phyloP scores from a whole-genome alignment of 92 coral and sea anemone genomes.

The Epizoanthus rinbou region DNA sequence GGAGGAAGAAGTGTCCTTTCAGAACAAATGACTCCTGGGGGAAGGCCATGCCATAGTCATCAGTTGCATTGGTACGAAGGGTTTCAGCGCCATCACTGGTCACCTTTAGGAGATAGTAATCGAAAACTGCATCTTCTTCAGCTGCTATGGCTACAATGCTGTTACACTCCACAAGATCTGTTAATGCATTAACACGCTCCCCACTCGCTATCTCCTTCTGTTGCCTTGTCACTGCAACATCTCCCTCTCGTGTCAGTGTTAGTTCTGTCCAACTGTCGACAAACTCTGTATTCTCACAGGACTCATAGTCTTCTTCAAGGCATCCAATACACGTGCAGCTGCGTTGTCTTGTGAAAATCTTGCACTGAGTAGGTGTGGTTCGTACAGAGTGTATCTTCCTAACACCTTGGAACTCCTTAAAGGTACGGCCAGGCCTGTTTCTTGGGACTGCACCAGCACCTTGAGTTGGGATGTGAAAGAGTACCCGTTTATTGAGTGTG shows the following conservation, averaged over 20 bases:
- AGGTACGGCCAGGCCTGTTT: not conserved
- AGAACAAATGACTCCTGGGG: slow-evolving; percentile 4
- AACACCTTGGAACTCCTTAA: not conserved
- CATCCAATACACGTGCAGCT: not conserved
- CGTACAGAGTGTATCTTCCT: not conserved
- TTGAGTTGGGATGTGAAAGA: not conserved
- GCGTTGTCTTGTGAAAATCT: not conserved
- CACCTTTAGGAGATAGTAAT: slow-evolving; percentile 16
- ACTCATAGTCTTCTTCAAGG: not conserved
- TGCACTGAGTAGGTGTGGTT: not conserved
- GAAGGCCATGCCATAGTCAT: slow-evolving; percentile 29
- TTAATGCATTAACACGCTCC: not conserved
- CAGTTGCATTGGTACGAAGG: not conserved
- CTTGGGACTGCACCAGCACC: slow-evolving; percentile 8
- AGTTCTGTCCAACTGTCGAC: slow-evolving; percentile 32
- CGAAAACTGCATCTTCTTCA: slow-evolving; percentile 17
- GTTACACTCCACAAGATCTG: not conserved
- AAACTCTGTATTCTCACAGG: slow-evolving; percentile 8
- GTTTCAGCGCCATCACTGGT: slow-evolving; percentile 22
- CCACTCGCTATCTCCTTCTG: not conserved
- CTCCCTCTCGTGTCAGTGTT: not conserved
- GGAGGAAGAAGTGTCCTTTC: slow-evolving; percentile 31
- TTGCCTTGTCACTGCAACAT: slow-evolving; percentile 25
- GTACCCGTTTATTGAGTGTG: not conserved
- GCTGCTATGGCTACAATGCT: slow-evolving; percentile 49